Conservation (phyloP, 2,888 invertebrate species). For the Lasioglossum morio region DNA sequence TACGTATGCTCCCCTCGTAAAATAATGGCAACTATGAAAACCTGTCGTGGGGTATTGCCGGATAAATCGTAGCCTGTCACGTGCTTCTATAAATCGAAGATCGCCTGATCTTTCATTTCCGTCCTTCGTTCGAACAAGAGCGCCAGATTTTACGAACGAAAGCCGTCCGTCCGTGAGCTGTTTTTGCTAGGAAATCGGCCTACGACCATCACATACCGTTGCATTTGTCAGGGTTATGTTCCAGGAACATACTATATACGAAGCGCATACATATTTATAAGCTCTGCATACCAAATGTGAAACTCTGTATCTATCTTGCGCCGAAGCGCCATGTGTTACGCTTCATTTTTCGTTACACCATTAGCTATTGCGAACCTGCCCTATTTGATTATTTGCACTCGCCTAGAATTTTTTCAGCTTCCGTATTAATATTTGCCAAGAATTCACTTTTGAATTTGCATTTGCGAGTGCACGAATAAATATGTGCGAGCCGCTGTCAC, state of each 20-base stretch:
- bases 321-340: neutral
- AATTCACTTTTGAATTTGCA: neutral
- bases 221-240: slow-evolving; percentile 40
- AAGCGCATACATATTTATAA: slow-evolving; percentile 44
- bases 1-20: neutral
- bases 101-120: slow-evolving; percentile 48
- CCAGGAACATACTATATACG: slow-evolving; percentile 3
- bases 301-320: neutral
- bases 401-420: neutral
- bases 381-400: neutral
- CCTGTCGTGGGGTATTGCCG: neutral
- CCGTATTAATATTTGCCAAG: neutral
- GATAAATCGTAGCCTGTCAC: slow-evolving; percentile 26
- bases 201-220: slow-evolving; percentile 7
- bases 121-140: slow-evolving; percentile 16
- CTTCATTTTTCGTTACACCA: neutral
- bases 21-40: neutral
- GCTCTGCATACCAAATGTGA: slow-evolving; percentile 15
- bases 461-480: neutral
- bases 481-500: neutral
- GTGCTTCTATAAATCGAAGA: slow-evolving; percentile 45
- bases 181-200: slow-evolving; percentile 15
- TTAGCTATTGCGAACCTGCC: neutral
- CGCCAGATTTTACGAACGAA: slow-evolving; percentile 49
- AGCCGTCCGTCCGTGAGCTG: slow-evolving; percentile 19